phyloP scores from a whole-genome alignment of 2,888 invertebrate genomes.

The Mythimna vitellina region DNA sequence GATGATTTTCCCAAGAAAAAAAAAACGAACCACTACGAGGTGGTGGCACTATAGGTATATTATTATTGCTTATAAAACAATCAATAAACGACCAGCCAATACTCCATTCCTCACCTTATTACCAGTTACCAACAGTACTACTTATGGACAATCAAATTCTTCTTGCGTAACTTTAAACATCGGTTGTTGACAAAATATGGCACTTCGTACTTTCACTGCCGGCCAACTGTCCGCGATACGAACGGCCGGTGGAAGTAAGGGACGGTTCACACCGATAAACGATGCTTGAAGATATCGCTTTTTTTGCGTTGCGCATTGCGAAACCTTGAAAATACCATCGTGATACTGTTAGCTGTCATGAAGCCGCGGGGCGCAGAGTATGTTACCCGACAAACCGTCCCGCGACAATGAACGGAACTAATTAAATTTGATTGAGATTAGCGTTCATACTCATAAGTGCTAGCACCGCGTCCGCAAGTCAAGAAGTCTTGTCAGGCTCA shows the following conservation, averaged over 20 bases:
- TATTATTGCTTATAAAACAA: conserved; percentile 3
- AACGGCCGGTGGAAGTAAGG: conserved; percentile 2
- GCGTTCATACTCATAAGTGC: no score
- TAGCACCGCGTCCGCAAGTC: neutral
- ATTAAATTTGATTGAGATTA: no score
- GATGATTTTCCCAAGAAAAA: no score
- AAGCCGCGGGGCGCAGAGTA: no score
- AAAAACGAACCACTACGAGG: no score
- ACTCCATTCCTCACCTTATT: conserved; percentile 21
- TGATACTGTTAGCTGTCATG: no score
- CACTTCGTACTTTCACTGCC: conserved; percentile 63
- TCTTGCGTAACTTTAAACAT: conserved; percentile 54
- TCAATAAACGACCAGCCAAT: conserved; percentile 24
- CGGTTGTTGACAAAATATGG: conserved; percentile 64
- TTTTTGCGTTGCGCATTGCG: neutral
- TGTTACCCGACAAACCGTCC: no score
- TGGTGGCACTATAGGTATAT: neutral
- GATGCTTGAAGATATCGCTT: neutral
- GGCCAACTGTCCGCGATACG: conserved; percentile 57
- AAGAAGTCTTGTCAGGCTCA: neutral
- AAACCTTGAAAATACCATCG: no score
- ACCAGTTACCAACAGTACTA: conserved; percentile 40
- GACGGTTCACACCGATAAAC: neutral
- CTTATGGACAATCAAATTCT: conserved; percentile 51
- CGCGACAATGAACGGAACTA: no score